A percentile compares a stretch with the other conserved stretches of the same genome.
Evolutionary conservation across 2,888 invertebrate species (phyloP).

Genomic region (Orthosia incerta): DNA sequence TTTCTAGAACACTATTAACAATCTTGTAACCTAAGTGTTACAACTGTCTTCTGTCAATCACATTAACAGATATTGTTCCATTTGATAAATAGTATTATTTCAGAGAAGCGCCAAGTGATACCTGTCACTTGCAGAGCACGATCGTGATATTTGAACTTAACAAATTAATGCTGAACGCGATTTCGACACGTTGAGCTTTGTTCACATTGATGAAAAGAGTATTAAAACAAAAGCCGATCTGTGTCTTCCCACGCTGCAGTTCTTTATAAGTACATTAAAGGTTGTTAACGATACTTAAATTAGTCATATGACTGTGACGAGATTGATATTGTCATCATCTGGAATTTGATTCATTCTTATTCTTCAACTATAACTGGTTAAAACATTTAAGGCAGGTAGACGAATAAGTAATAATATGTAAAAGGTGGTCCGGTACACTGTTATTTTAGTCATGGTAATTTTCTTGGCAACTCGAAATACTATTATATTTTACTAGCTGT

Average conservation of each 20-base stretch:
- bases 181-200: conserved; percentile 43
- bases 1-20: conserved; percentile 1
- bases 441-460: too few species aligned
- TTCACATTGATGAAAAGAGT: conserved; percentile 37
- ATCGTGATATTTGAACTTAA: conserved; percentile 35
- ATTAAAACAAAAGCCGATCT: conserved; percentile 39
- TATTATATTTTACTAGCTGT: too few species aligned
- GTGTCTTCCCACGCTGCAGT: conserved; percentile 37
- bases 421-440: too few species aligned
- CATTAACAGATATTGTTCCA: conserved; percentile 13
- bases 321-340: conserved; percentile 14
- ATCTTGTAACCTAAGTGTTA: background rate
- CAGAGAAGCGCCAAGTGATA: conserved; percentile 26
- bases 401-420: too few species aligned
- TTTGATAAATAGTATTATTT: conserved; percentile 37
- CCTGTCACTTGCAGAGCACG: conserved; percentile 41
- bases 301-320: conserved; percentile 20
- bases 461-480: too few species aligned
- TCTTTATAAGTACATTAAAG: conserved; percentile 16
- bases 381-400: too few species aligned
- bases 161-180: conserved; percentile 35
- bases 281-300: conserved; percentile 4
- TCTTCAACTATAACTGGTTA: too few species aligned
- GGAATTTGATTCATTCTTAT: conserved; percentile 2
- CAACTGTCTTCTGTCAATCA: conserved; percentile 13